Percentiles rank a stretch among this genome's conserved stretches.
These are phyloP conservation scores for Thera britannica DNA, from an alignment of 2,888 invertebrate species.

Conservation along the genomic window DNA sequence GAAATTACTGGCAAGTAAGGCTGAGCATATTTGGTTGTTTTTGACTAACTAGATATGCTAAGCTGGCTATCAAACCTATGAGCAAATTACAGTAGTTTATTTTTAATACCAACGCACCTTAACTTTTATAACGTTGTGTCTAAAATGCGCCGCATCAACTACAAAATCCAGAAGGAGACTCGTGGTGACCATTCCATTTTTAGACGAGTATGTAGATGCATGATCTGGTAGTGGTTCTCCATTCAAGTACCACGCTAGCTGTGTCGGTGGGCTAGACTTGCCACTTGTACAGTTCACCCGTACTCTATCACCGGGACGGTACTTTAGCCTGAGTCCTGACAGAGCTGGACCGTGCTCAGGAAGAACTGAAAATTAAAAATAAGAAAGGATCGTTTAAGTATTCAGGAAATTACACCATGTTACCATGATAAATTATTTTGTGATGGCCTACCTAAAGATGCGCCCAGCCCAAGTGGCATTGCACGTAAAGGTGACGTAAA, in stretches of 20 bases:
- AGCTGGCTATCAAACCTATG: no score
- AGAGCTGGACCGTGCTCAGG: slow-evolving; percentile 90
- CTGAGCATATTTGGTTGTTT: no score
- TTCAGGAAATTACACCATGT: no score
- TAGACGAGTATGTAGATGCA: slow-evolving; percentile 51
- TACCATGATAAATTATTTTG: no score
- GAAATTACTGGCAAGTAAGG: no score
- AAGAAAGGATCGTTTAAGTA: slow-evolving; percentile 7
- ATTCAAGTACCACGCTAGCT: slow-evolving; percentile 93
- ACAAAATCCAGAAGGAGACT: slow-evolving; percentile 89
- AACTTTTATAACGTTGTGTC: slow-evolving; percentile 90
- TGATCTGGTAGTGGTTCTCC: slow-evolving; percentile 86
- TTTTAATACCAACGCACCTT: slow-evolving; percentile 75
- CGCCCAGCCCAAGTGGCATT: no score
- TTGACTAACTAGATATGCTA: no score
- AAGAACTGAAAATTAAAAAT: slow-evolving; percentile 79
- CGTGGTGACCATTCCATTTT: slow-evolving; percentile 86
- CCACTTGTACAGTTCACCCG: slow-evolving; percentile 91
- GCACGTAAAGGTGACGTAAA: no score
- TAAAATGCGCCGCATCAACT: slow-evolving; percentile 89
- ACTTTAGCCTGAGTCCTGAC: slow-evolving; percentile 88
- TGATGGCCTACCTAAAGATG: no score
- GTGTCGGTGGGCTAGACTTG: slow-evolving; percentile 89
- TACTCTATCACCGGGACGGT: slow-evolving; percentile 90
- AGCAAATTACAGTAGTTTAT: no score